Percentiles rank a stretch among this genome's conserved stretches.
These are phyloP conservation scores for Drosophila limbata DNA, from an alignment of 2,888 invertebrate genomes.

Conservation along the genomic window DNA sequence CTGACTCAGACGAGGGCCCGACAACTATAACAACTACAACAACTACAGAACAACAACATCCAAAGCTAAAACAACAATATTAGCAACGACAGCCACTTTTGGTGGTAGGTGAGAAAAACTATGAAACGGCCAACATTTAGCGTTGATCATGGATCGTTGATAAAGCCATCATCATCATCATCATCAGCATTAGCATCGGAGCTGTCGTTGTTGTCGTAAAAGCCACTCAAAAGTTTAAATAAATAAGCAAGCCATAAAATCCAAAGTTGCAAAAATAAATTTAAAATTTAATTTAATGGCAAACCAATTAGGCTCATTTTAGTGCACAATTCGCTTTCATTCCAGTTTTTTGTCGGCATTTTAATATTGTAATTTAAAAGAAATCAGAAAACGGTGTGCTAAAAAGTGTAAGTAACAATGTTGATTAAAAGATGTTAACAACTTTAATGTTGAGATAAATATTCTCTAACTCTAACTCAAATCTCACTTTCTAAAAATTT, in stretches of 20 bases:
- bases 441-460: not conserved
- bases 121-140: slow-evolving; percentile 46
- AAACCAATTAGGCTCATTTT: slow-evolving; percentile 53
- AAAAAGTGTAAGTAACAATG: not conserved
- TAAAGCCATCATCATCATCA: slow-evolving; percentile 65
- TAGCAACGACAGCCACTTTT: slow-evolving; percentile 19
- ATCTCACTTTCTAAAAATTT: too few relatives aligned
- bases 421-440: slow-evolving; percentile 15
- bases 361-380: not conserved
- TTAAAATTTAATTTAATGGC: slow-evolving; percentile 53
- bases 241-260: slow-evolving; percentile 42
- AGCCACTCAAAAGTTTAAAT: slow-evolving; percentile 45
- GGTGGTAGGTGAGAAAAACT: slow-evolving; percentile 53
- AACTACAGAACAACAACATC: not conserved
- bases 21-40: slow-evolving; percentile 15
- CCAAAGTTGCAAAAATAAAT: slow-evolving; percentile 66
- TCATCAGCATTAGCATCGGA: slow-evolving; percentile 34
- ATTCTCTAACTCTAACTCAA: too few relatives aligned
- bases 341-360: slow-evolving; percentile 23
- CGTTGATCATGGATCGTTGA: slow-evolving; percentile 60
- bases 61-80: slow-evolving; percentile 2
- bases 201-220: slow-evolving; percentile 33
- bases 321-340: slow-evolving; percentile 56
- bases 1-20: slow-evolving; percentile 16
- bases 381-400: slow-evolving; percentile 1